Evolutionary conservation across 2,797 vertebrate genomes (phyloP), one percentile per base, ranked within the genome.

Genomic region (Hirundo rustica): DNA sequence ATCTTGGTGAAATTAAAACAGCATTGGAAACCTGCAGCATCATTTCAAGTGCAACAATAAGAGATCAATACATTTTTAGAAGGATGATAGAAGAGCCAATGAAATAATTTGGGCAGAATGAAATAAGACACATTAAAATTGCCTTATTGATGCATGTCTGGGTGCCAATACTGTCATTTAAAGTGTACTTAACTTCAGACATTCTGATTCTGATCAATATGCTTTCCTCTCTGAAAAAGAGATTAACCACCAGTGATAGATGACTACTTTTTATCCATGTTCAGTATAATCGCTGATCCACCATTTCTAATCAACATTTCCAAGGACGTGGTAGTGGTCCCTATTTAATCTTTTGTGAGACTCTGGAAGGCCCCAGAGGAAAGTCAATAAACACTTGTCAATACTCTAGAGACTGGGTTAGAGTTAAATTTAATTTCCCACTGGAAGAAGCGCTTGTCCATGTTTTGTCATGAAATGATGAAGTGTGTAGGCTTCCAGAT

Each of bases 201-300:
- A 66, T 75, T 94, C 65, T 89, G 72, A 90, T 88, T 91, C 72
- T 96, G 77, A 95, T 95, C 95, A 93, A 75, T 92, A 94, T 20
- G 21, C 9, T 77, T 70, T 73, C 44, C 54, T 95, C 90, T 83
- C 89, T 95, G 44, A 67, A 81, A 88, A 93, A 80, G 45, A 93
- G 44, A 95, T 95, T 94, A 93, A 95, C 58, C 17, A n/a, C 13
- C 18, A 60, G 36, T 96, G 79, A 97, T 91, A 84, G 93, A 95
- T 77, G 50, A 93, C 55, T 38, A 60, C n/a, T 65, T 90, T 96
- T 93, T 82, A 88, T 84, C 58, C 50, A 12, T 32, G 40, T 60
- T 65, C 88, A 92, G 29, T 74, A 70, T 54, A 72, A 88, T 75
- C 3, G 0, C 74, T 42, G 84, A 93, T 72, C 55, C 64, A 82